Evolutionary conservation across 1,140 invertebrate species (phyloP), one percentile per base, ranked within the genome.

Genomic region (Acyrthosiphon pisum): DNA sequence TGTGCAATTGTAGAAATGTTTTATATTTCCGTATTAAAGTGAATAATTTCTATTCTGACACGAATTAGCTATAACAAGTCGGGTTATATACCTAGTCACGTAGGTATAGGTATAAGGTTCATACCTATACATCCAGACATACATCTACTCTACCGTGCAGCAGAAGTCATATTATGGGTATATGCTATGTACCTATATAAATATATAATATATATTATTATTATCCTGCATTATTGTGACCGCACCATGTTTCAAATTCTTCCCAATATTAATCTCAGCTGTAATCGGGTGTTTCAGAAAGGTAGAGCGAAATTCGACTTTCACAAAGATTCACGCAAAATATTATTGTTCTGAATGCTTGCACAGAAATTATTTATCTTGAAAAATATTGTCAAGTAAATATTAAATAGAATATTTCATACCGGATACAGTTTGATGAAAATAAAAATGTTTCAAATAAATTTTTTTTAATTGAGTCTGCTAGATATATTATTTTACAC

Each of bases 41-140:
- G 87, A 50, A 50, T 89, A 89, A 89, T 89, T 89, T 89, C 48
- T 89, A 89, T 89, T 89, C 48, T 89, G 87, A 89, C 87, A 89
- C 48, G 35, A 89, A 89, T 89, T 56, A 50, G 56, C 48, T 89
- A 35, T 86, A 86, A 30, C 26, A 30, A 86, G 83, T 86, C 41
- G 56, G 26, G 83, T 50, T n/a, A n/a, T n/a, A n/a, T n/a, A n/a
- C n/a, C n/a, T 89, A 89, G 87, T 89, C 87, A 89, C 87, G 87
- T 87, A 87, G 23, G 30, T n/a, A 87, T 50, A 46, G 26, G 84
- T 46, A 89, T 37, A 89, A 56, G 23, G 23, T 56, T 8, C 23
- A 26, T 56, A 56, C 53, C 23, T 56, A 56, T 56, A 56, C 56
- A 7, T 56, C 23, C 56, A 56, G 56, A 56, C 56, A 56, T 60